Evolutionary conservation across 2,888 invertebrate species (phyloP), one percentile per base, ranked within the genome.

Genomic region (Cephus runcator): DNA sequence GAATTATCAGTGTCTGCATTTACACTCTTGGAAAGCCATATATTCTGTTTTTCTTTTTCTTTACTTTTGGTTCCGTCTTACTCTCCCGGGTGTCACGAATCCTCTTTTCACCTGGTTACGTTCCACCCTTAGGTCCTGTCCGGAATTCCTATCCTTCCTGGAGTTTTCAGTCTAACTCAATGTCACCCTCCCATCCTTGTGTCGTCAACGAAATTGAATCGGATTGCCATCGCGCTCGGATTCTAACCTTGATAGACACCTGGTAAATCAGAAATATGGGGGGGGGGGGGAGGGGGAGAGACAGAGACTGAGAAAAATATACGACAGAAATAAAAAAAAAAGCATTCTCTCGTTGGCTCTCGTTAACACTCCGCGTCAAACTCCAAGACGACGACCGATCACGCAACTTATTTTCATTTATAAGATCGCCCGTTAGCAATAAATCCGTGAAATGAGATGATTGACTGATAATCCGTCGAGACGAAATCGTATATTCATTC

Each of bases 291-390:
- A n/a, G 36, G 33, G 73, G 69, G 15, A 40, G 30, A 74, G 69
- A 76, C 30, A 35, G 36, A 69, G n/a, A 36, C 35, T 33, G 69
- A 34, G 68, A 75, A 76, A 75, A 77, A 79, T 75, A 79, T 69
- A 75, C 69, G 80, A 69, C n/a, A 76, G 30, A 69, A 69, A 30
- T 15, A 3, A 4, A 31, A 81, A 83, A 83, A 81, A 82, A 81
- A 80, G 23, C 1, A 23, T 40, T 15, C 56, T 56, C 56, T 56
- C 56, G 56, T 56, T 56, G 56, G 56, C 56, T 56, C 23, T 56
- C 23, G 56, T 56, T 56, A 23, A 23, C 23, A 56, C 56, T 0
- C 23, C 23, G 56, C 56, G 56, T 23, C 56, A 23, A 56, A 56
- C 15, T 15, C 2, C 15, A 40, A 40, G 40, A 1, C 15, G 15